Percentiles rank a stretch among this genome's conserved stretches.
These are phyloP conservation scores for Cinclus cinclus DNA, from an alignment of 2,113 vertebrate species.

Conservation along the genomic window DNA sequence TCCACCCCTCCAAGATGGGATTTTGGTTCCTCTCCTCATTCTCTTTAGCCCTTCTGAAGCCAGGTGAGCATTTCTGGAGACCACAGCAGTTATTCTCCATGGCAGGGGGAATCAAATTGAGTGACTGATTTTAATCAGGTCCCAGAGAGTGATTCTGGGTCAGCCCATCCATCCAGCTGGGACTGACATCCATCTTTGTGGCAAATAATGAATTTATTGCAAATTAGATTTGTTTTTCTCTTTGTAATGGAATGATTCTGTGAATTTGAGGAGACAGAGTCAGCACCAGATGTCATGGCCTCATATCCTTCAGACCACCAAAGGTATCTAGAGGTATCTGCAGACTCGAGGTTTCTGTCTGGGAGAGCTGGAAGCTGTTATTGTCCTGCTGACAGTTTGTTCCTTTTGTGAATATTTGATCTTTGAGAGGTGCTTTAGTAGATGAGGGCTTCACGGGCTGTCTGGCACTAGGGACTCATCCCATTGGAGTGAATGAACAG, in stretches of 20 bases:
- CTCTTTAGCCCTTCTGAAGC: neutral
- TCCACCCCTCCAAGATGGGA: neutral
- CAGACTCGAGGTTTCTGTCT: neutral
- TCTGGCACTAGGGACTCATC: neutral
- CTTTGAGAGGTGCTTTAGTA: neutral
- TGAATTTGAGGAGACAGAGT: neutral
- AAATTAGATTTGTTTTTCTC: neutral
- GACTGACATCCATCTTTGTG: neutral
- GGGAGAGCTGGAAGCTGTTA: neutral
- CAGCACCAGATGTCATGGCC: neutral
- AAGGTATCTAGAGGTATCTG: neutral
- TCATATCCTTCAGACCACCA: rapidly evolving
- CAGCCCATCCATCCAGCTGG: neutral
- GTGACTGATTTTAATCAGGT: neutral
- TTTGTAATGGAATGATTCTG: neutral
- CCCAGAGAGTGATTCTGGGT: neutral
- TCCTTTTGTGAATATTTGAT: neutral
- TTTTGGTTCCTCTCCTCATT: neutral
- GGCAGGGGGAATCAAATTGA: neutral
- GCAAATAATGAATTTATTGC: neutral
- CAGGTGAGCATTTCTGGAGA: neutral
- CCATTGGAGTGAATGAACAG: rapidly evolving
- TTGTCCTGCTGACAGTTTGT: neutral
- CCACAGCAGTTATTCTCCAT: neutral
- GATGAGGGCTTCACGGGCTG: rapidly evolving